Conservation (phyloP, 2,113 vertebrate species). For the Otocyon megalotis region DNA sequence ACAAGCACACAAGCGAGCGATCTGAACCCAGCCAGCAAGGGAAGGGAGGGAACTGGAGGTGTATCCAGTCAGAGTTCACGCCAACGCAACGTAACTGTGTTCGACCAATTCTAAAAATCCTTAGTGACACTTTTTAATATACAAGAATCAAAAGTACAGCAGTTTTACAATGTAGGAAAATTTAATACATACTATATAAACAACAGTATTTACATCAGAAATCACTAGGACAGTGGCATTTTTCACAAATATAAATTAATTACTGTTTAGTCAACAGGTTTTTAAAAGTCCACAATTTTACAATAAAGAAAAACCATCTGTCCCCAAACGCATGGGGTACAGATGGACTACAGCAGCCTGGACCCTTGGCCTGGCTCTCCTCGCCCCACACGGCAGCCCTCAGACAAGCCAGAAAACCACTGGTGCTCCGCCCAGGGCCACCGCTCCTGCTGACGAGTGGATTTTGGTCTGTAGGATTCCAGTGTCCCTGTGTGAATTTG, state of each 20-base stretch:
- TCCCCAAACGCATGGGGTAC: slow-evolving; percentile 67
- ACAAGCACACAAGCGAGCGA: not conserved
- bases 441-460: slow-evolving; percentile 49
- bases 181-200: slow-evolving; percentile 99
- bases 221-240: slow-evolving; percentile 95
- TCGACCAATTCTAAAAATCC: slow-evolving; percentile 83
- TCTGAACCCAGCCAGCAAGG: fast-evolving
- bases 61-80: fast-evolving
- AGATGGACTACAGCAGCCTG: slow-evolving; percentile 81
- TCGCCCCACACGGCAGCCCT: not conserved
- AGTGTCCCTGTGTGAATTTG: not conserved
- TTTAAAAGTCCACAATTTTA: slow-evolving; percentile 88
- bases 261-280: slow-evolving; percentile 92
- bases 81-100: not conserved
- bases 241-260: slow-evolving; percentile 99
- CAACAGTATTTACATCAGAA: slow-evolving; percentile 97
- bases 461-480: slow-evolving; percentile 79
- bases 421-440: slow-evolving; percentile 30
- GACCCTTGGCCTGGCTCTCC: slow-evolving; percentile 76
- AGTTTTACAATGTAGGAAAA: slow-evolving; percentile 97
- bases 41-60: fast-evolving
- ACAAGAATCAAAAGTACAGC: slow-evolving; percentile 90
- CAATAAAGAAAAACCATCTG: slow-evolving; percentile 85
- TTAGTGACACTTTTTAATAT: slow-evolving; percentile 88
- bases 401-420: not conserved